Conservation (phyloP, 35 echinoderm and acorn worm species). For the Heliocidaris tuberculata region DNA sequence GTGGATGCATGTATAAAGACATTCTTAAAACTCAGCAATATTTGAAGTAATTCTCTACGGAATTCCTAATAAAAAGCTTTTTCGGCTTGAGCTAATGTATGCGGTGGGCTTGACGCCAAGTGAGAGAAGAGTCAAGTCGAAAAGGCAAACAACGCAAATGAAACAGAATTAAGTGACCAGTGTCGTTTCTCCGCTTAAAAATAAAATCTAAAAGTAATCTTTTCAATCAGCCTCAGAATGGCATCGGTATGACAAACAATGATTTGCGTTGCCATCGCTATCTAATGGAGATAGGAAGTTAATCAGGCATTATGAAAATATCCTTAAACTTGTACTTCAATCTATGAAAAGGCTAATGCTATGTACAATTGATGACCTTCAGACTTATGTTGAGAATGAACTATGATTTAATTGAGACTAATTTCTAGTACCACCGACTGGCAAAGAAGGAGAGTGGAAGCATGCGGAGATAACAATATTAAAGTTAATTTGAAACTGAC, state of each 20-base stretch:
- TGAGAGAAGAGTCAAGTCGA: background rate
- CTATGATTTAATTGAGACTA: no score
- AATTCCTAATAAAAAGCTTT: constrained; percentile 8
- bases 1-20: background rate
- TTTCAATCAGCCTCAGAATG: background rate
- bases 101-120: background rate
- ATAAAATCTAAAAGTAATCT: background rate
- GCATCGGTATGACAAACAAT: background rate
- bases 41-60: background rate
- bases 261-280: background rate
- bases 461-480: no score
- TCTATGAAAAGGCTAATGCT: no score
- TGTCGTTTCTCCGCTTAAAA: background rate
- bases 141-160: background rate
- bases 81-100: background rate
- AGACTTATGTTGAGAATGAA: no score
- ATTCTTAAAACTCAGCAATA: background rate
- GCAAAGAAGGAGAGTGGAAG: no score
- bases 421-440: no score
- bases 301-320: no score
- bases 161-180: background rate
- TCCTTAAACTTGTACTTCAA: no score
- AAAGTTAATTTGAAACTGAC: no score
- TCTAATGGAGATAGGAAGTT: background rate
- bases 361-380: no score